These are phyloP conservation scores for Pyxicephalus adspersus DNA, from an alignment of 2,113 vertebrate genomes.

Conservation along the genomic window DNA sequence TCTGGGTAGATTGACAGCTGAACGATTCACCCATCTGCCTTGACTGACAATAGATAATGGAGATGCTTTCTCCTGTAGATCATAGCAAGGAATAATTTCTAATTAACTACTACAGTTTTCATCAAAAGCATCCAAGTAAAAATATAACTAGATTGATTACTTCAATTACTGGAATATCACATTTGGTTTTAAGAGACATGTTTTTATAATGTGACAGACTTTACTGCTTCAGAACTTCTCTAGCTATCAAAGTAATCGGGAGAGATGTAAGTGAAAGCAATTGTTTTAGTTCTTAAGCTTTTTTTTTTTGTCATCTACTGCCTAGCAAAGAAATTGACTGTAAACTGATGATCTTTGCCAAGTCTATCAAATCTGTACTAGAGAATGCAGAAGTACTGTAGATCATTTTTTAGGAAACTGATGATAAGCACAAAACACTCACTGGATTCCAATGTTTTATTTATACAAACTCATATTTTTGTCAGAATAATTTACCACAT, in stretches of 20 bases:
- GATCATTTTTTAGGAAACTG: conserved; percentile 57
- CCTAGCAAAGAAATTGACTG: conserved; percentile 70
- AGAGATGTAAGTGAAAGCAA: conserved; percentile 74
- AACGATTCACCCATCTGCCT: conserved; percentile 80
- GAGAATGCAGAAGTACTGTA: conserved; percentile 59
- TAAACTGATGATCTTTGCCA: conserved; percentile 67
- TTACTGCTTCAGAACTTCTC: conserved; percentile 84
- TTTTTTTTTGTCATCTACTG: conserved; percentile 65
- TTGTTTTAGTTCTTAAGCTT: conserved; percentile 75
- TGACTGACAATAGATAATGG: conserved; percentile 87
- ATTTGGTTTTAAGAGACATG: conserved; percentile 93
- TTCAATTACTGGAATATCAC: conserved; percentile 95
- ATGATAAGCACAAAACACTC: conserved; percentile 58
- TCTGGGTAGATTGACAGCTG: conserved; percentile 83
- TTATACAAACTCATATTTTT: conserved; percentile 53
- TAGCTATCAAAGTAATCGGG: conserved; percentile 79
- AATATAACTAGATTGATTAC: conserved; percentile 88
- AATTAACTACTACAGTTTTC: conserved; percentile 85
- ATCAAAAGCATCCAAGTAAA: conserved; percentile 84
- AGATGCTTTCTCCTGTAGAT: conserved; percentile 83
- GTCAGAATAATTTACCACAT: conserved; percentile 39
- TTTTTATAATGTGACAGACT: conserved; percentile 93
- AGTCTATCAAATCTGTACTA: conserved; percentile 65
- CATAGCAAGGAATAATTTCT: conserved; percentile 88
- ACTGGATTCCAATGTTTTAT: conserved; percentile 58